Percentiles rank a stretch among this genome's conserved stretches.
These are phyloP conservation scores for Poecilia gillii DNA, from an alignment of 2,797 vertebrate genomes.

Conservation along the genomic window DNA sequence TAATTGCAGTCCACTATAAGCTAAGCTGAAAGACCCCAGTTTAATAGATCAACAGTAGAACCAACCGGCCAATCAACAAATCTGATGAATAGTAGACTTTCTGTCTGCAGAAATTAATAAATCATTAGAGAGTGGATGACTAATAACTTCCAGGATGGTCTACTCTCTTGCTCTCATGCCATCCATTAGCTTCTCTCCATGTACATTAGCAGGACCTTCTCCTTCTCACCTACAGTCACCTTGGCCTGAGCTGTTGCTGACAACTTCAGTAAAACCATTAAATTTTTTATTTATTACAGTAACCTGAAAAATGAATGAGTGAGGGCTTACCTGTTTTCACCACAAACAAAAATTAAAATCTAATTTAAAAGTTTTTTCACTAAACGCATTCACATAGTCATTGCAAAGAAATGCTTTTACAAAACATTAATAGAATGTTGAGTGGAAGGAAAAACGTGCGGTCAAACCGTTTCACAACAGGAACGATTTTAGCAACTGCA, in stretches of 20 bases:
- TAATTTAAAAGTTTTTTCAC: neutral
- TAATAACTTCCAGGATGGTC: slow-evolving; percentile 2
- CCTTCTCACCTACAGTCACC: neutral
- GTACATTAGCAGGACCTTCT: slow-evolving; percentile 3
- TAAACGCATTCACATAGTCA: neutral
- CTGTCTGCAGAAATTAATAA: neutral
- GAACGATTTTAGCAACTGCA: neutral
- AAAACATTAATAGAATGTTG: neutral
- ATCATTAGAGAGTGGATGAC: neutral
- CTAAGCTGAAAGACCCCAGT: neutral
- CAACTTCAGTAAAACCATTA: neutral
- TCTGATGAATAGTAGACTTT: neutral
- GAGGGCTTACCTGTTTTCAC: neutral
- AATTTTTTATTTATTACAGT: neutral
- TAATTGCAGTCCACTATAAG: neutral
- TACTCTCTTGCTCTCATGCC: slow-evolving; percentile 2
- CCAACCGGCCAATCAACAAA: neutral
- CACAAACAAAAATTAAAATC: neutral
- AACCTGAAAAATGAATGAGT: neutral
- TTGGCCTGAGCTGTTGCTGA: neutral
- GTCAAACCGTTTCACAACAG: neutral
- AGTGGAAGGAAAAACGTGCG: neutral
- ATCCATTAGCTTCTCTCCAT: slow-evolving; percentile 4
- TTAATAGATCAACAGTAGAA: neutral
- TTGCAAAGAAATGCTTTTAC: neutral